These are phyloP conservation scores for Martes martes DNA, from an alignment of 2,113 vertebrate genomes.

Conservation along the genomic window DNA sequence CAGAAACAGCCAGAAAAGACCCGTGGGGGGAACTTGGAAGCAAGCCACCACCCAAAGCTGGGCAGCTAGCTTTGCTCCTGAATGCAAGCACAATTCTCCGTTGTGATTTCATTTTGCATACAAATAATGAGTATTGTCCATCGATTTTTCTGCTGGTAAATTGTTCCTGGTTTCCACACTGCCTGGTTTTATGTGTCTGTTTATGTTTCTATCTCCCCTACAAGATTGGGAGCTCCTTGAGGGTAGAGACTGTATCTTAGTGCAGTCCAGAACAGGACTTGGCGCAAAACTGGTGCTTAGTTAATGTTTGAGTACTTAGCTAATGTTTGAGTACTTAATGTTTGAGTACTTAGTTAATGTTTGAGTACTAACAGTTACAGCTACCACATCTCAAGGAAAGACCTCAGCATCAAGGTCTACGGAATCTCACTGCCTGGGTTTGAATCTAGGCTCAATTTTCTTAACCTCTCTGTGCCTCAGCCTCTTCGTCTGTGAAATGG, in stretches of 20 bases:
- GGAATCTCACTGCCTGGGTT: neutral
- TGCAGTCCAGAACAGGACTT: neutral
- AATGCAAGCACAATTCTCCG: neutral
- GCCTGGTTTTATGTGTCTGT: neutral
- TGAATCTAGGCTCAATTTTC: neutral
- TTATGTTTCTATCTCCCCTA: neutral
- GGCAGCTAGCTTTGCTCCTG: neutral
- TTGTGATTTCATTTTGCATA: neutral
- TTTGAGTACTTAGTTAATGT: neutral
- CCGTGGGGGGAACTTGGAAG: neutral
- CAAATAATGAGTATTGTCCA: neutral
- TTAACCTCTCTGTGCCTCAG: neutral
- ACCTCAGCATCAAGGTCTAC: neutral
- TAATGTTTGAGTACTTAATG: neutral
- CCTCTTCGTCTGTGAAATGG: neutral
- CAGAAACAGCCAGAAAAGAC: neutral
- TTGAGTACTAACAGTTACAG: neutral
- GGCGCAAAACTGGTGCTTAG: neutral
- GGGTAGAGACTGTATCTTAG: neutral
- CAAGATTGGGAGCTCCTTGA: neutral
- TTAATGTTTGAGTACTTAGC: neutral
- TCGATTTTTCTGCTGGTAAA: neutral
- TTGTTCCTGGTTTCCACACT: neutral
- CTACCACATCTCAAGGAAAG: neutral
- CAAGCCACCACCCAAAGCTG: neutral